Evolutionary conservation across 2,888 invertebrate species (phyloP), one percentile per base, ranked within the genome.

Genomic region (Quadroppia sp.): DNA sequence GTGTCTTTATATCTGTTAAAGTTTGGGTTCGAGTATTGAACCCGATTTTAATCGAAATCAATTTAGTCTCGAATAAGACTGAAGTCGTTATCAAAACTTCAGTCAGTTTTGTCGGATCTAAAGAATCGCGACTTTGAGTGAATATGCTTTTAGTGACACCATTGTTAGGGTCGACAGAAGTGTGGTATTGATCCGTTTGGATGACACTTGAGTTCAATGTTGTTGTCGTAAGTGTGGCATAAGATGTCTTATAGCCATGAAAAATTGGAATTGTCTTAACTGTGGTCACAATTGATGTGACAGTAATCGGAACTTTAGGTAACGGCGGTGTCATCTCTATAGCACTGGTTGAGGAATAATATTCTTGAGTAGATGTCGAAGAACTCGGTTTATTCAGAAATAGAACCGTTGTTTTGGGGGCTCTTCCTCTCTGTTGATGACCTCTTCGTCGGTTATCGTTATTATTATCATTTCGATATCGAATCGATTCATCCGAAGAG

Each of bases 251-350:
- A 70, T 78, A 79, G 32, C 79, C 79, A 64, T 79, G 79, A 61
- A 77, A 77, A n/a, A 79, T 78, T 4, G 79, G 78, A 7, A 79
- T 71, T 4, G 79, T 79, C 73, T 78, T 78, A 13, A 78, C 75
- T 6, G 77, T 78, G n/a, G 78, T 77, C 13, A 78, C 77, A 67
- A 79, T 76, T 23, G 78, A 77, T n/a, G 78, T 78, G 17, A 78
- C 75, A 11, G 78, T 78, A 15, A 78, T 36, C 13, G 77, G 76
- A 32, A 77, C 73, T 72, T 78, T 78, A 15, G 72, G 72, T 71
- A 75, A 40, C 0, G 70, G 56, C 13, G 74, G 69, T 3, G 74
- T 74, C 20, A 42, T n/a, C 30, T 36, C 36, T 0, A 53, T 1
- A 15, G 23, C 36, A 30, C 53, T 73, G 0, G 69, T 30, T 1